Base-by-base conservation (phyloP, 1,140 invertebrate genomes). In the Chironomus striatipennis region DNA sequence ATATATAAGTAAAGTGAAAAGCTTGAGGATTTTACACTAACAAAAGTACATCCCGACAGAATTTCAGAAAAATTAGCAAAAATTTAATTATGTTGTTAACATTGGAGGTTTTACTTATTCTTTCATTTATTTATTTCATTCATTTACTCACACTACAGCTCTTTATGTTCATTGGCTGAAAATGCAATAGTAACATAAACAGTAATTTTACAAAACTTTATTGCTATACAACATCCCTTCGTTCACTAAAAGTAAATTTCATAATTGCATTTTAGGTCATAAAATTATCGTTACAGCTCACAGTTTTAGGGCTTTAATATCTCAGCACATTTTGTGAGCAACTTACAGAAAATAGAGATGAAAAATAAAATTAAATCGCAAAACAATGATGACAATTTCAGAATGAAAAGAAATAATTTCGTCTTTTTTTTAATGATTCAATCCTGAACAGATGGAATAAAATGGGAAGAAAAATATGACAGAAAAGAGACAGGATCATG, bases 41-140 rank as follows among this genome's bases (percentile, higher is more conserved):
- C 24, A 34, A 34, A 34, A n/a, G n/a, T n/a, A n/a, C 1, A 20
- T 4, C 5, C 8, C 17, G 18, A 70, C 17, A 21, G 65, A 70
- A 17, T 20, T 10, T 12, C 9, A 57, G n/a, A 70, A 70, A 70
- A 70, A 70, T 70, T 18, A 70, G 65, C 17, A 70, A 70, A 70
- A 70, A 70, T 70, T 70, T 70, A 70, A 70, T 70, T 70, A 70
- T 70, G 17, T 70, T 70, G 65, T 70, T 70, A 21, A 70, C n/a
- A 10, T 57, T 15, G 47, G 47, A 57, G 47, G 47, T 57, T 57
- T 57, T 57, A 5, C 47, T 57, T 47, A 15, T 47, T 2, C 43
- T 47, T 47, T 47, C 43, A n/a, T n/a, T n/a, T n/a, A n/a, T n/a
- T n/a, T n/a, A n/a, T n/a, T n/a, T n/a, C 24, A 34, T 34, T 34